Base-by-base conservation (phyloP, 2,113 vertebrate genomes). In the Patagioenas fasciata region DNA sequence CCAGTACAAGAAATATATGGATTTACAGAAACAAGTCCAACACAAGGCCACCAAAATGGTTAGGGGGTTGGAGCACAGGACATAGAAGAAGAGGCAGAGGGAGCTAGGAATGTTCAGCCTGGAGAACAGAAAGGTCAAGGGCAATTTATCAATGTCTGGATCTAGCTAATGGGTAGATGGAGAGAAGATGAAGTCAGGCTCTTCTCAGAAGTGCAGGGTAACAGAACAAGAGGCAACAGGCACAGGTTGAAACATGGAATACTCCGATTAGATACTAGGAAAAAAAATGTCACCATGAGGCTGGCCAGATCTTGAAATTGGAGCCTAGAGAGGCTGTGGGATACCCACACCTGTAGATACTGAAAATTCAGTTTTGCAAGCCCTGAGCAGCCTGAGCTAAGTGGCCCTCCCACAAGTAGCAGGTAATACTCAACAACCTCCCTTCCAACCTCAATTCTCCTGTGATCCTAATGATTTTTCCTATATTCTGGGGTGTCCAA, bases 81-180 rank as follows among this genome's bases (percentile, higher is more conserved):
- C 0, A 1, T 32, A 36, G 7, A 36, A 71, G 62, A 29, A 64
- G 32, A 78, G 16, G 15, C 1, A 0, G 28, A 74, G 23, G 36
- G 20, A 58, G 19, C n/a, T 73, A 44, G 18, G 26, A 48, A 38
- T 57, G 23, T 14, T 88, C 34, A 74, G 31, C 9, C 25, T 57
- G 34, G 34, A 88, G 53, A 47, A 56, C n/a, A 81, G 38, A 23
- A 38, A 72, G 32, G 31, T 48, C 19, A 34, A n/a, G 23, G 21
- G 38, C 38, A 67, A 61, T 75, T 80, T 51, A 12, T 47, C 3
- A 6, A 19, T 92, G 34, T 15, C 42, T 56, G 38, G 32, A 38
- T 18, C 29, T 32, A 48, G 7, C 15, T 50, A 40, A 8, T 0
- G 1, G 48, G n/a, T 58, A 26, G 20, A 2, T 58, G 38, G n/a